phyloP scores from a whole-genome alignment of 1,140 invertebrate genomes.

The Saxidomus purpurata region DNA sequence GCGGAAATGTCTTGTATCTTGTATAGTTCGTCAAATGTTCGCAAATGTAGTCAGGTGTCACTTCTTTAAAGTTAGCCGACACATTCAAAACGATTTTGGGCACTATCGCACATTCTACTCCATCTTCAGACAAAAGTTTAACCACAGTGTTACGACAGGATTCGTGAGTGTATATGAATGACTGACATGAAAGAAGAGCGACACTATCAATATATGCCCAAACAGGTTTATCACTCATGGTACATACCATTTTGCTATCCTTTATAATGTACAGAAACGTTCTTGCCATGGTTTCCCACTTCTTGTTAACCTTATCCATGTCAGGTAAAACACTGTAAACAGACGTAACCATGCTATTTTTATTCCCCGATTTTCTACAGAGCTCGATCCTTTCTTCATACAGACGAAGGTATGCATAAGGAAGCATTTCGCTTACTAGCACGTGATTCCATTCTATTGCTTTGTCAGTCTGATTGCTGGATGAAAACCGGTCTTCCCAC shows the following conservation, averaged over 20 bases:
- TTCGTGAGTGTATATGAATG: not conserved
- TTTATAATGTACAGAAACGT: not conserved
- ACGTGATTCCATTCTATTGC: conserved; percentile 31
- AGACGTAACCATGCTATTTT: not conserved
- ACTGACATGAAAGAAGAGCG: not conserved
- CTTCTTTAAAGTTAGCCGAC: not conserved
- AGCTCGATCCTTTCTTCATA: not conserved
- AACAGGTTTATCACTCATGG: not conserved
- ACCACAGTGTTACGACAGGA: not conserved
- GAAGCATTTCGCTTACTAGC: not conserved
- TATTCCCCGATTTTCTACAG: not conserved
- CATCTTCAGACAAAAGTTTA: not conserved
- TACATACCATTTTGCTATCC: not conserved
- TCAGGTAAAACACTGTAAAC: conserved; percentile 15
- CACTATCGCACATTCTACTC: not conserved
- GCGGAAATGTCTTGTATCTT: not conserved
- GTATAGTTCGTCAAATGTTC: not conserved
- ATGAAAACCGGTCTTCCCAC: not conserved
- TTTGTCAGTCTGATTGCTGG: not conserved
- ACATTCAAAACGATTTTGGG: not conserved
- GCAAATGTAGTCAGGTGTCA: not conserved
- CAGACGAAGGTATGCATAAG: not conserved
- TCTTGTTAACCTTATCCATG: not conserved
- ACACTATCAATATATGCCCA: not conserved
- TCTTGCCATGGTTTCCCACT: not conserved